Percentiles rank a stretch among this genome's conserved stretches.
These are phyloP conservation scores for Lithophane semibrunnea DNA, from an alignment of 2,888 invertebrate genomes.

Conservation along the genomic window DNA sequence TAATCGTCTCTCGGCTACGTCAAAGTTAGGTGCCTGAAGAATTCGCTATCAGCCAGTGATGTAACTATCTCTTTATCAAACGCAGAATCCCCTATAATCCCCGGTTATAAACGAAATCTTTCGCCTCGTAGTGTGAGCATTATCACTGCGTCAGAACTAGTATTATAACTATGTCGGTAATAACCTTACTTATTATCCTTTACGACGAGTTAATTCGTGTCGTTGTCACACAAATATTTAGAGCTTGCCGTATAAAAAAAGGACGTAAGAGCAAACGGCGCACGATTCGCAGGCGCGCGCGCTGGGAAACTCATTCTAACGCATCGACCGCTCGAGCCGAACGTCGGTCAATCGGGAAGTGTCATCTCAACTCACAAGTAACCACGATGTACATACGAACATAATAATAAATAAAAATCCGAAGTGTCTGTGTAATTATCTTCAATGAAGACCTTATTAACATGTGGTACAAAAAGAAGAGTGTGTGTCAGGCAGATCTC, in stretches of 20 bases:
- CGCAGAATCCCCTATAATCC: slow-evolving; percentile 86
- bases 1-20: slow-evolving; percentile 59
- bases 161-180: slow-evolving; percentile 80
- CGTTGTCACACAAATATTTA: slow-evolving; percentile 87
- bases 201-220: slow-evolving; percentile 86
- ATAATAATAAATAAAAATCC: slow-evolving; percentile 38
- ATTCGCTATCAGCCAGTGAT: slow-evolving; percentile 79
- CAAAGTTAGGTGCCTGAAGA: slow-evolving; percentile 48
- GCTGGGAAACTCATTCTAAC: slow-evolving; percentile 85
- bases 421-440: slow-evolving; percentile 59
- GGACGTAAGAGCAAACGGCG: slow-evolving; percentile 78
- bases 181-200: slow-evolving; percentile 90
- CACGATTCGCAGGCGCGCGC: slow-evolving; percentile 82
- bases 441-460: slow-evolving; percentile 71
- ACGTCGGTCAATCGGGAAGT: slow-evolving; percentile 83
- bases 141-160: slow-evolving; percentile 80
- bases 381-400: slow-evolving; percentile 52
- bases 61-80: slow-evolving; percentile 85
- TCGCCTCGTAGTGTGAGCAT: slow-evolving; percentile 81
- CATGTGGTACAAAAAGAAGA: slow-evolving; percentile 76
- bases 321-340: slow-evolving; percentile 81
- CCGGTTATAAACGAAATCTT: slow-evolving; percentile 87
- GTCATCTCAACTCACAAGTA: slow-evolving; percentile 65
- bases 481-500: slow-evolving; percentile 64
- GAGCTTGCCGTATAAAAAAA: slow-evolving; percentile 87